These are phyloP conservation scores for Drosophila athabasca DNA, from an alignment of 1,140 invertebrate species.

Conservation along the genomic window DNA sequence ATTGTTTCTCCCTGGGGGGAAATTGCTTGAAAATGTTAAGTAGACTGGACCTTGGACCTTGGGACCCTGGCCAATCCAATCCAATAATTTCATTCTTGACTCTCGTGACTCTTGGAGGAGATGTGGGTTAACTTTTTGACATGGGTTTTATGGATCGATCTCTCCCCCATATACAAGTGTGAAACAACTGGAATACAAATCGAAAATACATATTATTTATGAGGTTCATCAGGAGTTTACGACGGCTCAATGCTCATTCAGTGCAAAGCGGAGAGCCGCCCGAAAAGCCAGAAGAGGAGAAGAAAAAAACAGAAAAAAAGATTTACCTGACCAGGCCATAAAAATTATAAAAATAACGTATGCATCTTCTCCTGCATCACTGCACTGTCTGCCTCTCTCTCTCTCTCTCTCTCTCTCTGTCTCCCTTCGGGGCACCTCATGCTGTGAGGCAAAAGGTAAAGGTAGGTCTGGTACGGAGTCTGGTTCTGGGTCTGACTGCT, in stretches of 20 bases:
- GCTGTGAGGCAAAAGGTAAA: constrained; percentile 50
- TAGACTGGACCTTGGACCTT: constrained; percentile 51
- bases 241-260: constrained; percentile 61
- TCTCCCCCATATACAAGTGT: constrained; percentile 50
- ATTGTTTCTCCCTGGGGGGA: constrained; percentile 42
- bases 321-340: constrained; percentile 66
- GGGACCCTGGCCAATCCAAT: constrained; percentile 31
- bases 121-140: constrained; percentile 69
- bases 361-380: constrained; percentile 46
- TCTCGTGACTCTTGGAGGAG: constrained; percentile 24
- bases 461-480: constrained; percentile 15
- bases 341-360: constrained; percentile 75
- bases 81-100: constrained; percentile 76
- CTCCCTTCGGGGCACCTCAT: constrained; percentile 44
- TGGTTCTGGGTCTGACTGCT: constrained; percentile 17
- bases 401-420: background rate
- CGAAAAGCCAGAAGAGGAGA: constrained; percentile 17
- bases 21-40: constrained; percentile 57
- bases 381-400: constrained; percentile 3
- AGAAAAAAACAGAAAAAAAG: constrained; percentile 32
- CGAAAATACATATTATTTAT: constrained; percentile 79
- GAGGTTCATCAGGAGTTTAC: constrained; percentile 81
- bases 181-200: constrained; percentile 75
- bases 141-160: constrained; percentile 66
- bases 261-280: constrained; percentile 14